Percentiles rank a stretch among this genome's conserved stretches.
Evolutionary conservation across 1,140 invertebrate genomes (phyloP).

Genomic region (Panonychus citri): DNA sequence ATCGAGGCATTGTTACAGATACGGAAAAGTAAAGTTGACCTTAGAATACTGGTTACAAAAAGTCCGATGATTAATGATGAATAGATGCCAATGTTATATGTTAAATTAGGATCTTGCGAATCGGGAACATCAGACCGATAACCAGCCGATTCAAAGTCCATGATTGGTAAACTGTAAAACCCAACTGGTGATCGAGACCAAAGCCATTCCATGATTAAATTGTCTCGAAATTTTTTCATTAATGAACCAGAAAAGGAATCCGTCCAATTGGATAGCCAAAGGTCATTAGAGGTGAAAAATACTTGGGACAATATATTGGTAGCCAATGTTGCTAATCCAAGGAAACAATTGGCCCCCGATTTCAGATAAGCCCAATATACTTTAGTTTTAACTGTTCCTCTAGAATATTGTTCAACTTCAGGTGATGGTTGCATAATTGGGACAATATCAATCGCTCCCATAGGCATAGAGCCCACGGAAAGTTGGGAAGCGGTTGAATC

Average conservation of each 20-base stretch:
- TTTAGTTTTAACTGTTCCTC: constrained; percentile 10
- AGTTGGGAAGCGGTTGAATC: too few species aligned
- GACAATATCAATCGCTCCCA: background rate
- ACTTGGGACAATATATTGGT: constrained; percentile 14
- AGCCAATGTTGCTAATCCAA: constrained; percentile 7
- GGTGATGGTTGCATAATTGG: background rate
- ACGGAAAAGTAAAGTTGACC: constrained; percentile 45
- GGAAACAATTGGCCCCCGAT: background rate
- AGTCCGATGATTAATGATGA: constrained; percentile 20
- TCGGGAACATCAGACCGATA: too few species aligned
- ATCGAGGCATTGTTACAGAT: constrained; percentile 53
- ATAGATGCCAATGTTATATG: constrained; percentile 18
- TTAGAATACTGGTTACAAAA: constrained; percentile 22
- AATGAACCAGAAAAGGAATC: background rate
- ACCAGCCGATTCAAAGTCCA: too few species aligned
- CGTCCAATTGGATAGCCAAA: constrained; percentile 15
- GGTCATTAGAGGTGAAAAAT: constrained; percentile 15
- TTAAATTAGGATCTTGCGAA: too few species aligned
- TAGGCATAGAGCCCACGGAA: too few species aligned
- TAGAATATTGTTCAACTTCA: background rate
- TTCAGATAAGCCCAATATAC: constrained; percentile 8
- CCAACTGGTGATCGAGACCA: too few species aligned
- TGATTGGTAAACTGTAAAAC: too few species aligned
- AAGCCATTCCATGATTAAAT: too few species aligned
- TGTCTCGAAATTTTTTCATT: too few species aligned